Conservation (phyloP, 2,888 invertebrate species). For the Drosophila antonietae region DNA sequence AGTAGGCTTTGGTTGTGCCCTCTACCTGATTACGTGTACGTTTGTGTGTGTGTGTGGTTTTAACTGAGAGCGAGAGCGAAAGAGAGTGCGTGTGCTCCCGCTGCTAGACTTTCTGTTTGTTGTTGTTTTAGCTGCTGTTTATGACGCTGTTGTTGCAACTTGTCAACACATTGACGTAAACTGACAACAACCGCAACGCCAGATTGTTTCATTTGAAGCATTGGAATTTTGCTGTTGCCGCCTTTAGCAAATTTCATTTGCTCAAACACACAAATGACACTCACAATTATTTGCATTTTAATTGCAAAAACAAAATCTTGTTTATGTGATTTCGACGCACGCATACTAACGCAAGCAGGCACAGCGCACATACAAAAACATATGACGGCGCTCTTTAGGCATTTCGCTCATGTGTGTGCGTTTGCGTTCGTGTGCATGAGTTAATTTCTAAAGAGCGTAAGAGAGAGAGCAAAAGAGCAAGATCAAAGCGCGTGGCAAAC, state of each 20-base stretch:
- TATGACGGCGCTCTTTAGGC: slow-evolving; percentile 24
- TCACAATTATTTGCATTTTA: slow-evolving; percentile 52
- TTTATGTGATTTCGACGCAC: slow-evolving; percentile 42
- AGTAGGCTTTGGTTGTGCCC: slow-evolving; percentile 24
- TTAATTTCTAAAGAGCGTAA: slow-evolving; percentile 1
- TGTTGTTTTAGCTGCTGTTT: slow-evolving; percentile 35
- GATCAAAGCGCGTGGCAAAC: slow-evolving; percentile 74
- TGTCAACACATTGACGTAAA: slow-evolving; percentile 49
- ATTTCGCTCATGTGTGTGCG: not conserved
- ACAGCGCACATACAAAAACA: slow-evolving; percentile 1
- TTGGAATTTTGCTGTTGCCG: slow-evolving; percentile 33
- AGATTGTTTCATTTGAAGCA: slow-evolving; percentile 31
- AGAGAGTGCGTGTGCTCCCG: slow-evolving; percentile 18
- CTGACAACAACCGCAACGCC: slow-evolving; percentile 30
- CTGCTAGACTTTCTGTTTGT: slow-evolving; percentile 40
- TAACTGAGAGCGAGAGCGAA: not conserved
- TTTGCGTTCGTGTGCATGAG: not conserved
- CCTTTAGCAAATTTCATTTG: slow-evolving; percentile 38
- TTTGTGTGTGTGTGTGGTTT: not conserved
- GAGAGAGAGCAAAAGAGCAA: slow-evolving; percentile 26
- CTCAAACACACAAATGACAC: slow-evolving; percentile 27
- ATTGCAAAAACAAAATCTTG: slow-evolving; percentile 43
- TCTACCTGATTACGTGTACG: slow-evolving; percentile 2
- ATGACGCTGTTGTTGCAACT: slow-evolving; percentile 53
- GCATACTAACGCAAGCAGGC: slow-evolving; percentile 11